Conservation (phyloP, 35 echinoderm and acorn worm species). For the Heliocidaris tuberculata region DNA sequence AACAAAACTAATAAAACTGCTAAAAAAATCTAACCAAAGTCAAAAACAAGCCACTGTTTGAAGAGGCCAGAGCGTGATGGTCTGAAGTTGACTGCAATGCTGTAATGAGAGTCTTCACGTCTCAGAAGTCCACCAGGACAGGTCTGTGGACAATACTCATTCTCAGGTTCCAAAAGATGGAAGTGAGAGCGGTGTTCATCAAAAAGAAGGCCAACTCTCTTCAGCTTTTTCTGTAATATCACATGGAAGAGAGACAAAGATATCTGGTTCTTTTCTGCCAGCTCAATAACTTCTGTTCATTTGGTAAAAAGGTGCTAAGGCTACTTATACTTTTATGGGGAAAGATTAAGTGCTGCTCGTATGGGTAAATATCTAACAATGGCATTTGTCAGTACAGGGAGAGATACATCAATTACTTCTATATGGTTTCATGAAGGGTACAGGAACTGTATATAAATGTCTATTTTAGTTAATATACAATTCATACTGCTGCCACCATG, state of each 20-base stretch:
- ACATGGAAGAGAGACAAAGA: not conserved
- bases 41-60: conserved; percentile 85
- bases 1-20: not conserved
- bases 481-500: no score
- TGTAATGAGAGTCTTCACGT: conserved; percentile 35
- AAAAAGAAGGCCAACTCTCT: conserved; percentile 80
- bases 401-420: no score
- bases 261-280: no score
- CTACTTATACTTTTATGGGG: no score
- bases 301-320: no score
- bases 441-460: no score
- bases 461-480: no score
- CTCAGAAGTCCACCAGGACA: conserved; percentile 65
- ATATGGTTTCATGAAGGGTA: no score
- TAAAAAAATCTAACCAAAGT: conserved; percentile 55
- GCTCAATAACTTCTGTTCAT: no score
- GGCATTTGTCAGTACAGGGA: no score
- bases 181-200: conserved; percentile 87
- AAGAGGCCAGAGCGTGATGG: conserved; percentile 67
- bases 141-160: conserved; percentile 69
- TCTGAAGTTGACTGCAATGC: conserved; percentile 64
- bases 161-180: conserved; percentile 60
- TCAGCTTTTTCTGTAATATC: conserved; percentile 37
- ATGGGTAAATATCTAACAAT: no score
- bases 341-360: no score